Conservation (phyloP, 1,140 invertebrate genomes). For the Drosophila funebris region DNA sequence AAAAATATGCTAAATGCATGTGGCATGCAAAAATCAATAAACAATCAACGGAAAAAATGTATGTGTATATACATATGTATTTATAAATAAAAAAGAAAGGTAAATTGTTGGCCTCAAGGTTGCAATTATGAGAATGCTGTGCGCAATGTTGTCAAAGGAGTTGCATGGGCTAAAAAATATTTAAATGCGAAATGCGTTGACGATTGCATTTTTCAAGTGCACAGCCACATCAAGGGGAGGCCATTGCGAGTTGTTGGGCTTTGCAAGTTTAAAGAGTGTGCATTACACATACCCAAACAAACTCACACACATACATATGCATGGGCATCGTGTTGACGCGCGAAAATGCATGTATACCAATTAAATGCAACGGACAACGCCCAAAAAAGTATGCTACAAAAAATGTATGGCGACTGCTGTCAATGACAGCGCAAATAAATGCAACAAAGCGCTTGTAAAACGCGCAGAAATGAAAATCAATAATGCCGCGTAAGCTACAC, state of each 20-base stretch:
- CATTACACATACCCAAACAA: not conserved
- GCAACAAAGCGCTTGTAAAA: conserved; percentile 74
- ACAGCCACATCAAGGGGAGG: conserved; percentile 32
- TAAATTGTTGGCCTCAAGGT: conserved; percentile 54
- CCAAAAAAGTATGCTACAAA: conserved; percentile 64
- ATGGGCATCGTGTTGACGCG: conserved; percentile 31
- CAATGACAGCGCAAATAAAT: conserved; percentile 79
- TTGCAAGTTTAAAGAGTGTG: conserved; percentile 26
- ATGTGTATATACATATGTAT: conserved; percentile 7
- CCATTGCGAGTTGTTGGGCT: not conserved
- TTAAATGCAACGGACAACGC: conserved; percentile 79
- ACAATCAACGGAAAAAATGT: conserved; percentile 49
- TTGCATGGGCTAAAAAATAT: conserved; percentile 39
- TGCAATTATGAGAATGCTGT: conserved; percentile 67
- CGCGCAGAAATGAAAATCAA: conserved; percentile 78
- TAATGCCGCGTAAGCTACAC: conserved; percentile 41
- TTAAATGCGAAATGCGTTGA: conserved; percentile 67
- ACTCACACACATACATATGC: not conserved
- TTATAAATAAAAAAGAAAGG: conserved; percentile 20
- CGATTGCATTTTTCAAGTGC: conserved; percentile 77
- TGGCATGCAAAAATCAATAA: conserved; percentile 66
- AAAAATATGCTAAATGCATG: conserved; percentile 70
- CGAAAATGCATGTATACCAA: conserved; percentile 63
- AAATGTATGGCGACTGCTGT: conserved; percentile 64
- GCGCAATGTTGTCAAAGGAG: conserved; percentile 63